Percentiles rank a stretch among this genome's conserved stretches.
Evolutionary conservation across 2,888 invertebrate genomes (phyloP).

Genomic region (Zelleria hepariella): DNA sequence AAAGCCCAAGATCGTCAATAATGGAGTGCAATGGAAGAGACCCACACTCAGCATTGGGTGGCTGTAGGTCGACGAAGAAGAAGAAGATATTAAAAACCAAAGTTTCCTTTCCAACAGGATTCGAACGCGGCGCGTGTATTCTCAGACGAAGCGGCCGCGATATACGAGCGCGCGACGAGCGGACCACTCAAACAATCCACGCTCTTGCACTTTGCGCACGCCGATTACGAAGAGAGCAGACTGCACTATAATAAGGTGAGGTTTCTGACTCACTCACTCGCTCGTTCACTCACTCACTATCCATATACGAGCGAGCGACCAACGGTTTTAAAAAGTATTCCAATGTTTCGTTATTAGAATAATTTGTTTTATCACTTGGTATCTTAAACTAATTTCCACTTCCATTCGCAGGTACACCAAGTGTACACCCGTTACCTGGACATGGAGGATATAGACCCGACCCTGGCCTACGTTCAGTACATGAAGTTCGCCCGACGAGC

Average conservation of each 20-base stretch:
- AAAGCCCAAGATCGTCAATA: too few species aligned
- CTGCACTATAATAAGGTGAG: conserved; percentile 94
- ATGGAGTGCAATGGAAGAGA: too few species aligned
- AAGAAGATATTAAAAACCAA: too few species aligned
- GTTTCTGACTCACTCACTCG: too few species aligned
- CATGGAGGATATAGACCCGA: conserved; percentile 93
- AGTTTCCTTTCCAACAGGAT: conserved; percentile 72
- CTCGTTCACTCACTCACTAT: too few species aligned
- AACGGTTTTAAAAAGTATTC: too few species aligned
- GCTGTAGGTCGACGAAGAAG: too few species aligned
- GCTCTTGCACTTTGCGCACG: conserved; percentile 96
- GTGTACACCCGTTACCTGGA: conserved; percentile 95
- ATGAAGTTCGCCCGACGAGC: conserved; percentile 99
- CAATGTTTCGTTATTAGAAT: too few species aligned
- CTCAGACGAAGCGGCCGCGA: conserved; percentile 94
- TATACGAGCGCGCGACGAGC: conserved; percentile 93
- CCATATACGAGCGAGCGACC: too few species aligned
- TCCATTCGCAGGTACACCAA: conserved; percentile 77
- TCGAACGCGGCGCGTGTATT: conserved; percentile 93
- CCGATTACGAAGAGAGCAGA: conserved; percentile 98
- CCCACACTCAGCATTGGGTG: too few species aligned
- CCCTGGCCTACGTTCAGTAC: conserved; percentile 97
- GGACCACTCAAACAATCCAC: conserved; percentile 92
- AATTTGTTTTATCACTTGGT: too few species aligned
- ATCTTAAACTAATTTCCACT: too few species aligned